Evolutionary conservation across 1,140 invertebrate genomes (phyloP).

Genomic region (Drosophila tani): DNA sequence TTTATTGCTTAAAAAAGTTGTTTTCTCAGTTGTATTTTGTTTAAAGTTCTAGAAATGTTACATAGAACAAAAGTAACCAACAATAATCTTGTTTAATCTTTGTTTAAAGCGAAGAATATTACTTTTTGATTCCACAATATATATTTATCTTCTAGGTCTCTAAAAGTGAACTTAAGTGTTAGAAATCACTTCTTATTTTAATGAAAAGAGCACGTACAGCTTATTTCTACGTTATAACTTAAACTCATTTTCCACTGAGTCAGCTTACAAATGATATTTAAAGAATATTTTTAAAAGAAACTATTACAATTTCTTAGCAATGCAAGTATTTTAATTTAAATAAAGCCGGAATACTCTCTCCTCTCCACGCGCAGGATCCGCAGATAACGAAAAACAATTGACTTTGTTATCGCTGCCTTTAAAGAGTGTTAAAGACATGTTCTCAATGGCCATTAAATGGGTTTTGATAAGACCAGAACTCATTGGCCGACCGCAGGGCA

Average conservation of each 20-base stretch:
- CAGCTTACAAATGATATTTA: background rate
- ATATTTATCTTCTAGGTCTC: too few relatives aligned
- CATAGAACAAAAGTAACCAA: background rate
- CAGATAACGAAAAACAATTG: conserved; percentile 28
- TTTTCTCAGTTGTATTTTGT: conserved; percentile 1
- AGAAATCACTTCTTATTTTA: background rate
- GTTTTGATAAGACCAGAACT: conserved; percentile 51
- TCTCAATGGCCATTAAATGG: conserved; percentile 44
- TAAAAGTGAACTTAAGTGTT: background rate
- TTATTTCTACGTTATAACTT: background rate
- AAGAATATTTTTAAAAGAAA: background rate
- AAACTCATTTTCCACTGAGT: background rate
- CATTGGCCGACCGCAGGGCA: conserved; percentile 47
- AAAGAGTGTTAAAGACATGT: conserved; percentile 72
- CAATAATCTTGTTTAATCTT: too few relatives aligned
- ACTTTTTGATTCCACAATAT: too few relatives aligned
- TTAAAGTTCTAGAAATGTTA: background rate
- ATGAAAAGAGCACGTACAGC: background rate
- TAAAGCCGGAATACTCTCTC: background rate
- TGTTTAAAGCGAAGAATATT: background rate
- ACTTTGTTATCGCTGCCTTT: conserved; percentile 37
- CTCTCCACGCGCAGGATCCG: background rate
- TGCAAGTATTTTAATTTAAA: background rate
- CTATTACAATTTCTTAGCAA: background rate
- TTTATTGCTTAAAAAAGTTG: too few relatives aligned